Evolutionary conservation across 2,113 vertebrate genomes (phyloP).

Genomic region (Ciconia boyciana): DNA sequence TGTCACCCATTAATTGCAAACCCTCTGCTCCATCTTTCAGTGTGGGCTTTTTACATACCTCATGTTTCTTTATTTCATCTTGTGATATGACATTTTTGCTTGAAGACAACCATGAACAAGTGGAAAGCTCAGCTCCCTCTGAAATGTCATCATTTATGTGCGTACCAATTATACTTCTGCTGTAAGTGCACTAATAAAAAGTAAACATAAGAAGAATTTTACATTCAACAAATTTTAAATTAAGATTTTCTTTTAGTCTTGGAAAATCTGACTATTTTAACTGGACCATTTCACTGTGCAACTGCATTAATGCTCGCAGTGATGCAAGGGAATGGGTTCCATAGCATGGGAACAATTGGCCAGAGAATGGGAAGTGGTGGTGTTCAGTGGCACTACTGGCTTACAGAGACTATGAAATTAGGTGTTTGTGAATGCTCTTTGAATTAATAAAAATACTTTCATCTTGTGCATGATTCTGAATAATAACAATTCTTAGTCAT

Average conservation of each 20-base stretch:
- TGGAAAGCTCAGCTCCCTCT: neutral
- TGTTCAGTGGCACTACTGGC: neutral
- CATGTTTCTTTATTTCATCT: neutral
- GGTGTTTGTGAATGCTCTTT: neutral
- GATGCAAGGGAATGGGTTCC: neutral
- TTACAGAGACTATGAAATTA: neutral
- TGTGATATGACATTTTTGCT: neutral
- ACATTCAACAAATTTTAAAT: neutral
- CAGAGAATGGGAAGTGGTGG: neutral
- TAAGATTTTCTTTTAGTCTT: neutral
- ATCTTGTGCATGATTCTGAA: neutral
- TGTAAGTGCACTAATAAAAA: neutral
- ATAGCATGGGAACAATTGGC: neutral
- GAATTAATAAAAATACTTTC: neutral
- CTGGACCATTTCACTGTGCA: neutral
- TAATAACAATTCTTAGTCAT: neutral
- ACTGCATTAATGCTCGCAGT: neutral
- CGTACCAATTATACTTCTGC: neutral
- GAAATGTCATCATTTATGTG: neutral
- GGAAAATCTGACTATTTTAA: neutral
- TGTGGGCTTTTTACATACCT: conserved; percentile 10
- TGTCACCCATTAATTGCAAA: neutral
- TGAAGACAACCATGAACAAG: neutral
- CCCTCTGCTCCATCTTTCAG: neutral
- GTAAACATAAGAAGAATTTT: neutral